phyloP scores from a whole-genome alignment of 2,113 vertebrate species.

The Leptosomus discolor region DNA sequence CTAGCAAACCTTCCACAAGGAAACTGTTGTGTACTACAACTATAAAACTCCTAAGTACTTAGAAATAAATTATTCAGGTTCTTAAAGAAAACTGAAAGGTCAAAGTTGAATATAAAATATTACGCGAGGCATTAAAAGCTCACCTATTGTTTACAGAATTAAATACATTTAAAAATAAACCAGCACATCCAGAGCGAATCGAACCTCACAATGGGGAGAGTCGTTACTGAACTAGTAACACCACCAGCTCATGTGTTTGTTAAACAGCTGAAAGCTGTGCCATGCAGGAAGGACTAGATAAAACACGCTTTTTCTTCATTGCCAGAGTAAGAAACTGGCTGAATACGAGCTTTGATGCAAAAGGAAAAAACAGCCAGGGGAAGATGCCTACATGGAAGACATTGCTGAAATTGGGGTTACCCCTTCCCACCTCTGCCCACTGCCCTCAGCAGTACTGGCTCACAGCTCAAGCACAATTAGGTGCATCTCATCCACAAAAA shows the following conservation, averaged over 20 bases:
- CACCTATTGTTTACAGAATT: not conserved
- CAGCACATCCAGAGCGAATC: not conserved
- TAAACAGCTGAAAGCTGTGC: not conserved
- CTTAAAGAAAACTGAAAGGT: slow-evolving; percentile 43
- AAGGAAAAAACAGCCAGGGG: not conserved
- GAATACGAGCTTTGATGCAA: not conserved
- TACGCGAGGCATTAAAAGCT: slow-evolving; percentile 1
- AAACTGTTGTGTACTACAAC: slow-evolving; percentile 46
- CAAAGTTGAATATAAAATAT: slow-evolving; percentile 20
- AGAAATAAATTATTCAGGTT: slow-evolving; percentile 55
- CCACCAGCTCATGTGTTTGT: not conserved
- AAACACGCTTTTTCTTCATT: not conserved
- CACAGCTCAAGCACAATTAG: not conserved
- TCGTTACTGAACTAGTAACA: not conserved
- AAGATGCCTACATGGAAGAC: not conserved
- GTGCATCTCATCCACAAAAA: not conserved
- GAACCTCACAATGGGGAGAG: not conserved
- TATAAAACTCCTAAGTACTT: slow-evolving; percentile 52
- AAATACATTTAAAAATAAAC: not conserved
- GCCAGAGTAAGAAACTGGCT: not conserved
- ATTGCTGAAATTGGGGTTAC: not conserved
- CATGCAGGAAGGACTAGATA: not conserved
- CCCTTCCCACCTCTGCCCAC: not conserved
- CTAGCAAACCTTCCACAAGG: slow-evolving; percentile 66
- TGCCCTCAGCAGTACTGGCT: not conserved